phyloP scores from a whole-genome alignment of 2,797 vertebrate genomes.

The Holocentrus rufus region DNA sequence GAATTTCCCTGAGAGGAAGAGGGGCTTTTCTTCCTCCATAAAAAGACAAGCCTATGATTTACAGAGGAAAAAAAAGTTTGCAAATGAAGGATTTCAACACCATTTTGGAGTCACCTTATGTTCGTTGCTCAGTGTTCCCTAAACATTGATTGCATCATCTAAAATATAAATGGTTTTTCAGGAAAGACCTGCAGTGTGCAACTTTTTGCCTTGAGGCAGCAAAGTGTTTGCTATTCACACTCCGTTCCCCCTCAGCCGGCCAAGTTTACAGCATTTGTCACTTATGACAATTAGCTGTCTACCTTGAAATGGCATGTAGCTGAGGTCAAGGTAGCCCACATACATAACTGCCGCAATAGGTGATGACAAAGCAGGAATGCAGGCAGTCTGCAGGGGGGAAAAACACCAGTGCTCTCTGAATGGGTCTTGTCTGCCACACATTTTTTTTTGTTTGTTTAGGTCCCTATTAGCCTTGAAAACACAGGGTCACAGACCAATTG shows the following conservation, averaged over 20 bases:
- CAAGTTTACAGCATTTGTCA: constrained; percentile 13
- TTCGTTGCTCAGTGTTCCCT: background rate
- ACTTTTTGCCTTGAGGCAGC: constrained; percentile 1
- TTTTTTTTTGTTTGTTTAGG: no score
- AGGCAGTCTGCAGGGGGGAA: background rate
- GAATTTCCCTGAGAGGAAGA: background rate
- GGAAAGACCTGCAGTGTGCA: background rate
- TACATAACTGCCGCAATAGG: background rate
- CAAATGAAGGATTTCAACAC: no score
- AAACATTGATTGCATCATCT: background rate
- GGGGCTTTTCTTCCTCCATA: no score
- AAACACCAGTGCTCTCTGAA: background rate
- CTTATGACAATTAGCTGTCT: constrained; percentile 22
- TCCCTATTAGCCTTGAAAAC: no score
- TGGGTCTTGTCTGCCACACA: no score
- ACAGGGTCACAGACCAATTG: no score
- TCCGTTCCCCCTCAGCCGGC: no score
- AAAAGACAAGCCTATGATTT: no score
- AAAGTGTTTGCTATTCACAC: background rate
- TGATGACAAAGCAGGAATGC: constrained; percentile 4
- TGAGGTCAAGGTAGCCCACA: constrained; percentile 4
- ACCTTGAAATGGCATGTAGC: background rate
- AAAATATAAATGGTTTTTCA: background rate
- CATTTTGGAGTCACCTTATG: no score
- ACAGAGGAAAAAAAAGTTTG: no score